Evolutionary conservation across 2,888 invertebrate species (phyloP).

Genomic region (Hipparchia sbordonii): DNA sequence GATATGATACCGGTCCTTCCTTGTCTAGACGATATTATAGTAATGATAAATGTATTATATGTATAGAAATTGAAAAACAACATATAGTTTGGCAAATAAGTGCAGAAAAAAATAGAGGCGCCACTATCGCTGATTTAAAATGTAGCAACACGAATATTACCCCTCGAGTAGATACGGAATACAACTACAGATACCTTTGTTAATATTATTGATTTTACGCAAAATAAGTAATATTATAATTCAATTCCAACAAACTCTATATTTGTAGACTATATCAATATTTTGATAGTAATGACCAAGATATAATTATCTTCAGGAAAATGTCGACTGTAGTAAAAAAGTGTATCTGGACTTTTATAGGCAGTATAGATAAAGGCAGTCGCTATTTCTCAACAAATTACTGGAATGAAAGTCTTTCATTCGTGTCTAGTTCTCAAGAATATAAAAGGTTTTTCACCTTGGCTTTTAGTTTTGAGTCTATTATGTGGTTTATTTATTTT

Average conservation of each 20-base stretch:
- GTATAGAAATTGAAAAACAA: too few species aligned
- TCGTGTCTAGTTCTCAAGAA: conserved; percentile 22
- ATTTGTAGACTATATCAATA: too few species aligned
- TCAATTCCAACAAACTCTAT: too few species aligned
- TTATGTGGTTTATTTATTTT: background rate
- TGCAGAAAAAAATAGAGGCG: too few species aligned
- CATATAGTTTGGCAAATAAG: too few species aligned
- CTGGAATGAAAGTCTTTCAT: conserved; percentile 22
- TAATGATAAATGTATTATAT: conserved; percentile 35
- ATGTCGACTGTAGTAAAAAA: conserved; percentile 8
- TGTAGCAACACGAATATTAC: too few species aligned
- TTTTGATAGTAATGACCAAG: too few species aligned
- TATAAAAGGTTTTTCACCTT: conserved; percentile 17
- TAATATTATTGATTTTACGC: too few species aligned
- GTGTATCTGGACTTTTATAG: background rate
- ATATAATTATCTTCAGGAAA: background rate
- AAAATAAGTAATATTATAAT: background rate
- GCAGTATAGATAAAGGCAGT: conserved; percentile 1
- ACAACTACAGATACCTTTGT: too few species aligned
- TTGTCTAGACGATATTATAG: conserved; percentile 65
- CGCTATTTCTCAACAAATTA: background rate
- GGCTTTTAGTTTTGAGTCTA: background rate
- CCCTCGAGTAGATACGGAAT: too few species aligned
- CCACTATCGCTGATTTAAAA: too few species aligned
- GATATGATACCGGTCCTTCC: conserved; percentile 60